phyloP scores from a whole-genome alignment of 2,888 invertebrate genomes.

The Hoplodrina ambigua region DNA sequence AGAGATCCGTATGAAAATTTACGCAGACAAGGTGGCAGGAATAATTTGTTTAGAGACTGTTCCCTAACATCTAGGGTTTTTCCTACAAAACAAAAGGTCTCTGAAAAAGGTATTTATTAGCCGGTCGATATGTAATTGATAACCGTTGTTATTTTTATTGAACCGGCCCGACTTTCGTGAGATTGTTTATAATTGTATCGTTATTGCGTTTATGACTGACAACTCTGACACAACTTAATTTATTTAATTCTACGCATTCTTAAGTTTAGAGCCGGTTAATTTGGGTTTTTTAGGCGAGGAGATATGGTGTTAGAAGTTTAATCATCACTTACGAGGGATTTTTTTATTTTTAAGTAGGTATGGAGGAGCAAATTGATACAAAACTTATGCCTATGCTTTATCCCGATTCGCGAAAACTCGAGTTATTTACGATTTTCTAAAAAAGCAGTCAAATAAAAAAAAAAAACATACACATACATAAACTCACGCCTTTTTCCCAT shows the following conservation, averaged over 20 bases:
- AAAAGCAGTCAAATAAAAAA: too few relatives aligned
- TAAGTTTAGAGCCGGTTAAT: slow-evolving; percentile 60
- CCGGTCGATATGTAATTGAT: slow-evolving; percentile 73
- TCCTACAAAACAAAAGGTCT: slow-evolving; percentile 24
- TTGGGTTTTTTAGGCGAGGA: slow-evolving; percentile 45
- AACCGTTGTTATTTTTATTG: slow-evolving; percentile 74
- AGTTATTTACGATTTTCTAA: too few relatives aligned
- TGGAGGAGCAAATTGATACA: not conserved
- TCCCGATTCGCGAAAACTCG: too few relatives aligned
- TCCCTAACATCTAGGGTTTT: slow-evolving; percentile 30
- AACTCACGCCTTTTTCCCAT: too few relatives aligned
- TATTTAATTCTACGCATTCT: slow-evolving; percentile 68
- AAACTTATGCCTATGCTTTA: too few relatives aligned
- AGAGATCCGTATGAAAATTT: too few relatives aligned
- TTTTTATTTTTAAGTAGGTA: slow-evolving; percentile 22
- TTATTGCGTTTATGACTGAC: slow-evolving; percentile 61
- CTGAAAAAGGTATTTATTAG: slow-evolving; percentile 67
- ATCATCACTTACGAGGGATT: slow-evolving; percentile 22
- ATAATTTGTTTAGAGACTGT: not conserved
- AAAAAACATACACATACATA: too few relatives aligned
- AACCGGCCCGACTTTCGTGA: slow-evolving; percentile 60
- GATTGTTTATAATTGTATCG: slow-evolving; percentile 69
- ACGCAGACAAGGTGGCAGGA: too few relatives aligned
- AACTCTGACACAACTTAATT: slow-evolving; percentile 64
- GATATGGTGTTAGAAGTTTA: slow-evolving; percentile 33